Percentiles rank a stretch among this genome's conserved stretches.
phyloP scores from a whole-genome alignment of 2,113 vertebrate genomes.

The Ursus arctos region DNA sequence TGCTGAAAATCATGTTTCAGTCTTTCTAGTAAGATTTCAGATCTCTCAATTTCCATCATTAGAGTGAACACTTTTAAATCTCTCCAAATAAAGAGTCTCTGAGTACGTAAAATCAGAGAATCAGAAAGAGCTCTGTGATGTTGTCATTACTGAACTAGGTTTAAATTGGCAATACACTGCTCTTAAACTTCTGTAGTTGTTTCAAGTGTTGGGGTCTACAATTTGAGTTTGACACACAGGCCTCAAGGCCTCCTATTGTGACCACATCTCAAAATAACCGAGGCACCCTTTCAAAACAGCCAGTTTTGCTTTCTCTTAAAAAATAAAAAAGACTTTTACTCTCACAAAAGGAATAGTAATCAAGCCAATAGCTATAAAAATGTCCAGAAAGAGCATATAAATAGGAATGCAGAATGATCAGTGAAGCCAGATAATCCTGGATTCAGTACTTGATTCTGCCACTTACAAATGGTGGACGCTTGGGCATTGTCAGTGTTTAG shows the following conservation, averaged over 20 bases:
- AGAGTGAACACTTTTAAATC: neutral
- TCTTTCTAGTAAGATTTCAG: neutral
- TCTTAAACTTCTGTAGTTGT: neutral
- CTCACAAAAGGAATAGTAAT: constrained; percentile 20
- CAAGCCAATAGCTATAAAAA: constrained; percentile 1
- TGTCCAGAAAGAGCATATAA: neutral
- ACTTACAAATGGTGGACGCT: neutral
- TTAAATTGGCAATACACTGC: neutral
- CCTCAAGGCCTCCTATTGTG: neutral
- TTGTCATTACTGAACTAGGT: neutral
- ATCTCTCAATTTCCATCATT: neutral
- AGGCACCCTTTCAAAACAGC: neutral
- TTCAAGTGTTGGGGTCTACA: neutral
- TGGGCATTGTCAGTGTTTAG: neutral
- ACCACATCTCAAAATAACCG: neutral
- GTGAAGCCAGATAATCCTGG: neutral
- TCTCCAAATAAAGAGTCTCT: neutral
- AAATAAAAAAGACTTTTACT: neutral
- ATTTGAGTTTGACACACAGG: neutral
- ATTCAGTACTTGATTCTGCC: neutral
- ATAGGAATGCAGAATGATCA: neutral
- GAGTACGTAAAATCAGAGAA: neutral
- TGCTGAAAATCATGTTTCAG: neutral
- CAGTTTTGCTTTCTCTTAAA: constrained; percentile 25
- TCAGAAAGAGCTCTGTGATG: neutral